Base-by-base conservation (phyloP, 2,888 invertebrate genomes). In the Drosophila cracens region DNA sequence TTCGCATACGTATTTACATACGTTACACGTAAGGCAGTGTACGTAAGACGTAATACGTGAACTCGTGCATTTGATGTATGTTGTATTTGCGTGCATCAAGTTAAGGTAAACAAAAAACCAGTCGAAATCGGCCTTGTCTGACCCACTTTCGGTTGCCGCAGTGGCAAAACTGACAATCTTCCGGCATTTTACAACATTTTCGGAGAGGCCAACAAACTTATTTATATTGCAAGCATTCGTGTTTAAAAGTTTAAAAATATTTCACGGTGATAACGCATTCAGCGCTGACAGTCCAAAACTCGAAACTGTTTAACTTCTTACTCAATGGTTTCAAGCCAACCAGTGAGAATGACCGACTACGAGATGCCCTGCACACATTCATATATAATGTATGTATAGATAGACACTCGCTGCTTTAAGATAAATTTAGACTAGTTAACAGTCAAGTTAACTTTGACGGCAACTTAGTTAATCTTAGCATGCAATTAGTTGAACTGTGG, bases 91-190 rank as follows among this genome's bases (percentile, higher is more conserved):
- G 60, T 66, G 59, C 62, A 56, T 54, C 46, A 33, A 48, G 65
- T 54, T 65, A 48, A 62, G 54, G 72, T 72, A 74, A 70, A 75
- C 75, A 82, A 75, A 68, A 56, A 88, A 82, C 78, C 80, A 77
- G 82, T 76, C 57, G 69, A 74, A 78, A 78, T 79, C 92, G 92
- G 90, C 92, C 92, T 92, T 92, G 92, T 71, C 90, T 92, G 92
- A 92, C 92, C 92, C 87, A 92, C 92, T 91, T 86, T 75, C 16
- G 77, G 59, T 59, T 74, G 74, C 74, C 74, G 77, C 79, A 81
- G 79, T 85, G 85, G 80, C 87, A 88, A 91, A 82, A 79, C 75
- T 89, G 76, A 81, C 87, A 87, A 87, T 84, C 80, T 70, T 81
- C 81, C 84, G 84, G 87, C 77, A 90, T 83, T 87, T 89, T 83